Conservation (phyloP, 2,113 vertebrate species). For the Pachycephala philippinensis region DNA sequence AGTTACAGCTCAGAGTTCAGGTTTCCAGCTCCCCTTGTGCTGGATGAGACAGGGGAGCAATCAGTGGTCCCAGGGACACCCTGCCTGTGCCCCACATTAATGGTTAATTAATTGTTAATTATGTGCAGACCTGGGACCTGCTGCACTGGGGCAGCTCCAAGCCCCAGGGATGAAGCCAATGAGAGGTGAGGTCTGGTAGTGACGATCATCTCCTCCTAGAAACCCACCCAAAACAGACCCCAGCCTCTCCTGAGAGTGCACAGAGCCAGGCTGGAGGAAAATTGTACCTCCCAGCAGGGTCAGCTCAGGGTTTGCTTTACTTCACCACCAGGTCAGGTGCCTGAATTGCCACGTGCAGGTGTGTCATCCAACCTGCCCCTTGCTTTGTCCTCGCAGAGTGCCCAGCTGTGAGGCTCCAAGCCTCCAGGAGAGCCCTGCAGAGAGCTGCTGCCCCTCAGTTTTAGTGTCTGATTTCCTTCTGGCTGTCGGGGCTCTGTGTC, state of each 20-base stretch:
- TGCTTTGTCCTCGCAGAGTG: neutral
- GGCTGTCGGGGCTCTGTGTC: accelerated
- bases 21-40: neutral
- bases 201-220: accelerated
- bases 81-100: neutral
- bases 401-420: neutral
- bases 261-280: neutral
- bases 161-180: neutral
- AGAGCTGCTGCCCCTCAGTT: neutral
- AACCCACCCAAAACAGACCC: neutral
- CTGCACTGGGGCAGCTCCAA: neutral
- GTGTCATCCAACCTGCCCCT: neutral
- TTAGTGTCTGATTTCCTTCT: neutral
- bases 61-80: neutral
- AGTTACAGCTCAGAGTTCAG: neutral
- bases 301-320: neutral
- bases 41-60: accelerated
- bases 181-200: neutral
- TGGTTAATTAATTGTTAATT: neutral
- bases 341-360: neutral
- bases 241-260: neutral
- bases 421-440: neutral
- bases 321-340: accelerated
- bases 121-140: neutral
- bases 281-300: neutral